Conservation (phyloP, 2,888 invertebrate species). For the Yponomeuta malinellus region DNA sequence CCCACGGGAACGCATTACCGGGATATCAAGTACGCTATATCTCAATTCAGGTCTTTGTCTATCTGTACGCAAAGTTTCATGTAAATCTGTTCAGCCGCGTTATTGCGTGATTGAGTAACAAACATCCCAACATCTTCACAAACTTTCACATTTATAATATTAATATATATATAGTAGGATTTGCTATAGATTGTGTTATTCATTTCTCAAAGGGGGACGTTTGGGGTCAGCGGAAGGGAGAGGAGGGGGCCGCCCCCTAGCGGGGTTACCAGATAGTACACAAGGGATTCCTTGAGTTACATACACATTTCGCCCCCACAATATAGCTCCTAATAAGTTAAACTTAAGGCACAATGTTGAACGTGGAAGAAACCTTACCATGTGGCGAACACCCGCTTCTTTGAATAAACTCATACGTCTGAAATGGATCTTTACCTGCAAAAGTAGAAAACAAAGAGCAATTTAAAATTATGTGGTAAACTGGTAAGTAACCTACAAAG, state of each 20-base stretch:
- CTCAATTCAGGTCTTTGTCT: too few species aligned
- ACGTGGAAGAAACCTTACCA: neutral
- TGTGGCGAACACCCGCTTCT: neutral
- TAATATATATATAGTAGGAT: conserved; percentile 11
- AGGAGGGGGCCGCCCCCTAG: conserved; percentile 24
- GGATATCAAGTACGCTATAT: too few species aligned
- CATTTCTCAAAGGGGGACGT: conserved; percentile 28
- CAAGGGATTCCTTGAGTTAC: neutral
- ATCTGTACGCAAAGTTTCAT: too few species aligned
- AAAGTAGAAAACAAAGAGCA: neutral
- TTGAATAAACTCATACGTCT: neutral
- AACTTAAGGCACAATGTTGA: neutral
- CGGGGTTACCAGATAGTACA: conserved; percentile 23
- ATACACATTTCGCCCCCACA: neutral
- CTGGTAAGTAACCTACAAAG: neutral
- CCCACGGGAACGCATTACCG: too few species aligned
- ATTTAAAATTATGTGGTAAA: neutral
- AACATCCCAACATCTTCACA: too few species aligned
- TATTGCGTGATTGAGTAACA: too few species aligned
- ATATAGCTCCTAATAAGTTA: neutral
- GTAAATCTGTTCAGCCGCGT: too few species aligned
- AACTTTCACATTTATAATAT: too few species aligned
- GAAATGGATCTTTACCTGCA: neutral
- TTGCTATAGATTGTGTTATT: conserved; percentile 55
- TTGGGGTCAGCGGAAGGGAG: conserved; percentile 16